These are phyloP conservation scores for Pseudanteris insignis DNA, from an alignment of 2,888 invertebrate species.

Conservation along the genomic window DNA sequence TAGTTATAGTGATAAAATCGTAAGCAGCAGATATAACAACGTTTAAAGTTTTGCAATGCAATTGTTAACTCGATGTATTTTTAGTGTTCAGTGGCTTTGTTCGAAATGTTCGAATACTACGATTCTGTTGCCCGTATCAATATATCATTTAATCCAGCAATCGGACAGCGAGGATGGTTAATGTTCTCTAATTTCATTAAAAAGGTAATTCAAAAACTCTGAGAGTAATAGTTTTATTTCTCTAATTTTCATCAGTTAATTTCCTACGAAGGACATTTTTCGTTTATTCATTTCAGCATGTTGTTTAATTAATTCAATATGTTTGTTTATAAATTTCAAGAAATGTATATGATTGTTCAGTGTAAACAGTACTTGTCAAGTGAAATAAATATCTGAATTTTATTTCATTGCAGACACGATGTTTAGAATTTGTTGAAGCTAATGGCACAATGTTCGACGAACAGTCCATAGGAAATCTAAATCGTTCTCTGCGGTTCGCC, in stretches of 20 bases:
- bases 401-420: constrained; percentile 70
- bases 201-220: constrained; percentile 76
- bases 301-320: too few species aligned
- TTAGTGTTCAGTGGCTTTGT: constrained; percentile 75
- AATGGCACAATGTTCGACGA: constrained; percentile 74
- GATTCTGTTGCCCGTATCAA: constrained; percentile 79
- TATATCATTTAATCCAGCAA: constrained; percentile 79
- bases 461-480: constrained; percentile 76
- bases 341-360: too few species aligned
- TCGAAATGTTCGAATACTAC: constrained; percentile 93
- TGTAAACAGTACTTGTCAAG: too few species aligned
- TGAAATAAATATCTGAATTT: neutral
- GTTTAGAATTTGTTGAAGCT: constrained; percentile 75
- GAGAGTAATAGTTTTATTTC: neutral
- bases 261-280: neutral
- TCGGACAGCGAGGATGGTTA: constrained; percentile 84
- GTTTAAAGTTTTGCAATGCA: neutral
- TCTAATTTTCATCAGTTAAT: too few species aligned
- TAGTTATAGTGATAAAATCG: constrained; percentile 12
- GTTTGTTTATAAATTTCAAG: too few species aligned
- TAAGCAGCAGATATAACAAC: constrained; percentile 7
- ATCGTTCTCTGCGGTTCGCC: constrained; percentile 76
- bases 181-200: constrained; percentile 82
- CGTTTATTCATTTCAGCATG: too few species aligned
- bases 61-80: constrained; percentile 39